Percentiles rank a stretch among this genome's conserved stretches.
Evolutionary conservation across 2,797 vertebrate species (phyloP).

Genomic region (Callimico goeldii): DNA sequence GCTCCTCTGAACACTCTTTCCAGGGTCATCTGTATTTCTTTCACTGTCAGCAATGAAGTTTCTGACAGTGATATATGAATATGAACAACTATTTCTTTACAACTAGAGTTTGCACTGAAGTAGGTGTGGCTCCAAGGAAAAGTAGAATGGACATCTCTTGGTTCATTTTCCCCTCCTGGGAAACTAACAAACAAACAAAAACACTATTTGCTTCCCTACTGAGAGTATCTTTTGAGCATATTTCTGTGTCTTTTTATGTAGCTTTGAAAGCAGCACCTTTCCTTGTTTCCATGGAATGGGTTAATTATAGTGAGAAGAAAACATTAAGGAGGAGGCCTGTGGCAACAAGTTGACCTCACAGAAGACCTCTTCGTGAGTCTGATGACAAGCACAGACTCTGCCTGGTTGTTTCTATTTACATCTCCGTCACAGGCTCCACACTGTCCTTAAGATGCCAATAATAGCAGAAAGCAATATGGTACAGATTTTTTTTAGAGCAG

Average conservation of each 20-base stretch:
- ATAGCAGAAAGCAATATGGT: conserved; percentile 23
- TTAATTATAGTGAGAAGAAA: conserved; percentile 69
- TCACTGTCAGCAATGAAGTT: not conserved
- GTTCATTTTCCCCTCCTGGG: not conserved
- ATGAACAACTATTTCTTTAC: not conserved
- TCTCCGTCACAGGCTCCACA: not conserved
- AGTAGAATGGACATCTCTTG: not conserved
- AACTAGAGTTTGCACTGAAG: not conserved
- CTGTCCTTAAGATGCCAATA: not conserved
- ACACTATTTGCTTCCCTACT: not conserved
- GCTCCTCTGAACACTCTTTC: not conserved
- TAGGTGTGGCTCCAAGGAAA: not conserved
- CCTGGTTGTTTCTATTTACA: not conserved
- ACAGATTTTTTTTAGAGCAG: conserved; percentile 36
- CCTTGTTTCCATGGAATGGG: conserved; percentile 43
- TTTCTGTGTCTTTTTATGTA: conserved; percentile 34
- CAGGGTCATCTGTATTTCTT: not conserved
- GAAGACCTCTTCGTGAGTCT: conserved; percentile 25
- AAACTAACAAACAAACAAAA: not conserved
- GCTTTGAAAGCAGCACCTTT: conserved; percentile 34
- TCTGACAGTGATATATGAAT: not conserved
- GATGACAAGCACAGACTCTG: conserved; percentile 50
- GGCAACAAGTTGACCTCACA: conserved; percentile 46
- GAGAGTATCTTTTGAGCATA: not conserved
- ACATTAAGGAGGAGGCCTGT: conserved; percentile 27